phyloP scores from a whole-genome alignment of 2,113 vertebrate genomes.

The Rattus rattus region DNA sequence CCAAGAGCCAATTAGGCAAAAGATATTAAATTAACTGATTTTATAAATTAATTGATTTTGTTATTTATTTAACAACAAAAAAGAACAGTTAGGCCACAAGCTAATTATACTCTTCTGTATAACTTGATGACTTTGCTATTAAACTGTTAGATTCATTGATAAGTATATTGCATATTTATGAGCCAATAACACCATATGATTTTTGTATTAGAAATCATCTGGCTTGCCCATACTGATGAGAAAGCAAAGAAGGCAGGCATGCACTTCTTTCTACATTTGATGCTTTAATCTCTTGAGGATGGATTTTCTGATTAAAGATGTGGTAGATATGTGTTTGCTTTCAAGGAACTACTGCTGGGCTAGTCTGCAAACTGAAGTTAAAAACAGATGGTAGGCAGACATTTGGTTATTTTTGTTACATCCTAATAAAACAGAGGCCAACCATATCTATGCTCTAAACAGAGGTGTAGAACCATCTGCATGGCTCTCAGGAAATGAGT shows the following conservation, averaged over 20 bases:
- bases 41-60: slow-evolving; percentile 35
- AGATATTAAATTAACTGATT: not conserved
- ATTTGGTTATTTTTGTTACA: not conserved
- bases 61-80: slow-evolving; percentile 46
- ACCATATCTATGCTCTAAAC: not conserved
- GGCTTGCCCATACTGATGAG: not conserved
- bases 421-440: not conserved
- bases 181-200: not conserved
- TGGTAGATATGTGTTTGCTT: not conserved
- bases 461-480: not conserved
- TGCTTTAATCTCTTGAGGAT: not conserved
- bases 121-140: not conserved
- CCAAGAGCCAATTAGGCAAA: not conserved
- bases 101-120: slow-evolving; percentile 26
- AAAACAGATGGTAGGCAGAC: not conserved
- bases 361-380: not conserved
- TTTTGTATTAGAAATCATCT: slow-evolving; percentile 52
- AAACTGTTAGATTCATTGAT: not conserved
- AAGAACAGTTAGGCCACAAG: not conserved
- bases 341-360: not conserved
- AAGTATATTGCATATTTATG: slow-evolving; percentile 4
- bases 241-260: not conserved
- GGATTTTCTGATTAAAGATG: not conserved
- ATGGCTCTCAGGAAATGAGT: not conserved
- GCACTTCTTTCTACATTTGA: not conserved